phyloP scores from a whole-genome alignment of 2,888 invertebrate genomes.

The Stenurella melanura region DNA sequence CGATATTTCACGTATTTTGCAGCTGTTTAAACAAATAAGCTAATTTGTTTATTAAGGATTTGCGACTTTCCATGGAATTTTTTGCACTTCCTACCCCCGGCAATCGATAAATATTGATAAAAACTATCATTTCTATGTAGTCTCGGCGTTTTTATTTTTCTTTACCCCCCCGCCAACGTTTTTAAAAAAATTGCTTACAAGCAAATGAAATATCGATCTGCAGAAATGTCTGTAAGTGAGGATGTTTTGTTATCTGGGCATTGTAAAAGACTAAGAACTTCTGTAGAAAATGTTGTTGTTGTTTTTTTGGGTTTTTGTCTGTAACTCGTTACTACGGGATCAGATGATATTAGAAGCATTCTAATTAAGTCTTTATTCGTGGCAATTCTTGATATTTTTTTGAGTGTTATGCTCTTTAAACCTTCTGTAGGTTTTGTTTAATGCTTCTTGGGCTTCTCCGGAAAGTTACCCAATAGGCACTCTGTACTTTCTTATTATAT shows the following conservation, averaged over 20 bases:
- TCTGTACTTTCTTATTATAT: background rate
- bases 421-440: background rate
- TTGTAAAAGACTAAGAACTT: background rate
- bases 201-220: too few relatives aligned
- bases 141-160: too few relatives aligned
- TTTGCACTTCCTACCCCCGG: too few relatives aligned
- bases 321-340: background rate
- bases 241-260: background rate
- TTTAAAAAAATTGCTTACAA: too few relatives aligned
- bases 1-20: too few relatives aligned
- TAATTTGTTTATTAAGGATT: too few relatives aligned
- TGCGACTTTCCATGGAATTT: too few relatives aligned
- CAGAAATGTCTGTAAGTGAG: too few relatives aligned
- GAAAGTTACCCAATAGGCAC: background rate
- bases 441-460: background rate
- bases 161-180: too few relatives aligned
- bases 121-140: too few relatives aligned
- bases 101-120: too few relatives aligned
- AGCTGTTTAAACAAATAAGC: too few relatives aligned
- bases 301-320: background rate
- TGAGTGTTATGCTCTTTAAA: background rate
- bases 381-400: background rate
- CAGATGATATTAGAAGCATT: background rate
- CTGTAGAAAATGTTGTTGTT: background rate
- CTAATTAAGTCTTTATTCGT: background rate